Base-by-base conservation (phyloP, 2,797 vertebrate species). In the Choloepus didactylus region DNA sequence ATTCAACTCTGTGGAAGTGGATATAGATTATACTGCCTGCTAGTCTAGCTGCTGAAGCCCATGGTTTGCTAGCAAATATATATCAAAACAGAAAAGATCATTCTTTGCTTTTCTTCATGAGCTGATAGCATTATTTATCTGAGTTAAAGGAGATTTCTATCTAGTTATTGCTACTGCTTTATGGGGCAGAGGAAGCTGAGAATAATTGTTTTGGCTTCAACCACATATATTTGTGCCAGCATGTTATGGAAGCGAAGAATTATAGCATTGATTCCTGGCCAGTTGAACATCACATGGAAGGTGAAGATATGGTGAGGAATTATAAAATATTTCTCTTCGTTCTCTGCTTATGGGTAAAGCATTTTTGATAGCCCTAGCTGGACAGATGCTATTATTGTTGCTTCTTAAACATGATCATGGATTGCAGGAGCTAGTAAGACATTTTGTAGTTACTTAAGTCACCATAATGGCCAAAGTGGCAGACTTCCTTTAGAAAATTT, bases 141-240 rank as follows among this genome's bases (percentile, higher is more conserved):
- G 38, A 88, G 31, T 56, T 18, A 92, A 56, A 81, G 67, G 6
- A 67, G 35, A 67, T 82, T 44, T 9, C 3, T 31, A 46, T 75
- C 49, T 0, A 0, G 41, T 38, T 85, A 67, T 66, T 19, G 21
- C 21, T 21, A 73, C 75, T 96, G 27, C 0, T 0, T 14, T 14
- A 51, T 70, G 51, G 62, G 35, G 1, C 27, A 79, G 6, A 31
- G 0, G 0, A 83, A 83, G 0, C 8, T 27, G 56, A 60, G 38
- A 85, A 89, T 12, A 79, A 54, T 44, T 70, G 2, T 60, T 38
- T 18, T 56, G 18, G 35, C 29, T 19, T 38, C 29, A 49, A 59
- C 29, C 44, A 23, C 11, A 9, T 29, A 12, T 23, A 2, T 35
- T 67, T 38, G 4, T 9, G 23, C 59, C 31, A 49, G 67, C 6